These are phyloP conservation scores for Trachythela sp. DNA, from an alignment of 64 coral and sea anemone genomes.

Conservation along the genomic window DNA sequence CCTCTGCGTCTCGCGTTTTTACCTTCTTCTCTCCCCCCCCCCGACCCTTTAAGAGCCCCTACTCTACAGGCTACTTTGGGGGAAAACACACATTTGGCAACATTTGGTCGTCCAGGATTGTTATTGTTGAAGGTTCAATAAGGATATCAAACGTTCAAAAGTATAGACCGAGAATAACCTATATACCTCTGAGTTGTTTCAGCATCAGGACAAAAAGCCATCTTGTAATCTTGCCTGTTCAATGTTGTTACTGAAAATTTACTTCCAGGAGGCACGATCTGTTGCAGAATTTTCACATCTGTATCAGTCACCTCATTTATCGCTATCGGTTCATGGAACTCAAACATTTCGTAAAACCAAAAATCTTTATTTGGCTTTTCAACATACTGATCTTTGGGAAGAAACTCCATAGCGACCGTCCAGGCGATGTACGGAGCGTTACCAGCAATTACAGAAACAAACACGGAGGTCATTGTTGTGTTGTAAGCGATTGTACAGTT, in stretches of 20 bases:
- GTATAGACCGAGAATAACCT: neutral
- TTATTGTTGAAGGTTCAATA: too few species aligned
- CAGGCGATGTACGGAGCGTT: slow-evolving; percentile 60
- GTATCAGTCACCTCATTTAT: neutral
- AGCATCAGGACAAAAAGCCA: neutral
- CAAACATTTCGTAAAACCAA: neutral
- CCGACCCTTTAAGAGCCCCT: too few species aligned
- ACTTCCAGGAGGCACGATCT: neutral
- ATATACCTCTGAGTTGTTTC: neutral
- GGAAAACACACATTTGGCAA: too few species aligned
- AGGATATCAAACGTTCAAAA: too few species aligned
- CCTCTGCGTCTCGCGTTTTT: too few species aligned
- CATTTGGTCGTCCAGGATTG: too few species aligned
- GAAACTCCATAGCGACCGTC: slow-evolving; percentile 68
- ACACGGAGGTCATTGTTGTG: slow-evolving; percentile 32
- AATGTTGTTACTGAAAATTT: neutral
- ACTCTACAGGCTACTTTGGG: too few species aligned
- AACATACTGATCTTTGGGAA: slow-evolving; percentile 1
- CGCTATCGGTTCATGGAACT: neutral
- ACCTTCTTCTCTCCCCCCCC: too few species aligned
- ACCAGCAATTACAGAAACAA: slow-evolving; percentile 51
- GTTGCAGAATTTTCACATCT: neutral
- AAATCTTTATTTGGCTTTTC: neutral
- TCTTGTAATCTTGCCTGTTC: neutral
- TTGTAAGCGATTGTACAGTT: slow-evolving; percentile 66